Conservation (phyloP, 1,140 invertebrate species). For the Temnothorax longispinosus region DNA sequence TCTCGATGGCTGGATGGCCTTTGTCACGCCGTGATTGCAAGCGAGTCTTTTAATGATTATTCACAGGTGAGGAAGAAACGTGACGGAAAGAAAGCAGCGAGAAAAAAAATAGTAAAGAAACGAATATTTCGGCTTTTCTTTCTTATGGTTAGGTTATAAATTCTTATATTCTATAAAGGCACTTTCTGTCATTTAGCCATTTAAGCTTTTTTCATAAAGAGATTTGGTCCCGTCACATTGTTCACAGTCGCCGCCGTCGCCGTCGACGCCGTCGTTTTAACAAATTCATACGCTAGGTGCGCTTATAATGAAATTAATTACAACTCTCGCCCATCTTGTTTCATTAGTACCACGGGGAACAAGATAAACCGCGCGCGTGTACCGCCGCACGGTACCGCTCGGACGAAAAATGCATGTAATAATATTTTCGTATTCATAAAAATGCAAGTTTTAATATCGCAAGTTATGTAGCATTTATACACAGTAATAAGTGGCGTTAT, state of each 20-base stretch:
- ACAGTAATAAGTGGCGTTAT: constrained; percentile 10
- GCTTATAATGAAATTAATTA: constrained; percentile 64
- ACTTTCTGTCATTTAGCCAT: constrained; percentile 4
- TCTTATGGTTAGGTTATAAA: neutral
- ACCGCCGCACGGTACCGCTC: neutral
- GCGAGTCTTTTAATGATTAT: neutral
- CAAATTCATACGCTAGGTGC: constrained; percentile 53
- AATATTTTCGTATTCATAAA: constrained; percentile 58
- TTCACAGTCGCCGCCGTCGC: neutral
- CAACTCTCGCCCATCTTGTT: constrained; percentile 47
- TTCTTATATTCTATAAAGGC: neutral
- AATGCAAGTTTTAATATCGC: constrained; percentile 44
- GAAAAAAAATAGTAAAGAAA: neutral
- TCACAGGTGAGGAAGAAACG: neutral
- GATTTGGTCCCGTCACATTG: constrained; percentile 18
- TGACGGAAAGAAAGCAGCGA: neutral
- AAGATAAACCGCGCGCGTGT: constrained; percentile 41
- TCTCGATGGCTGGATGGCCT: constrained; percentile 10
- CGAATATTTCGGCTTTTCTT: neutral
- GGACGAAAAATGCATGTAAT: constrained; percentile 49
- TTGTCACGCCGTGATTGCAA: constrained; percentile 13
- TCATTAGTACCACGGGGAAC: constrained; percentile 44
- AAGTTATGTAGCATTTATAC: constrained; percentile 9
- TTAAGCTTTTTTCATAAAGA: neutral
- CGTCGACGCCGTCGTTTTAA: constrained; percentile 33